Evolutionary conservation across 1,140 invertebrate genomes (phyloP).

Genomic region (Campoletis sonorensis): DNA sequence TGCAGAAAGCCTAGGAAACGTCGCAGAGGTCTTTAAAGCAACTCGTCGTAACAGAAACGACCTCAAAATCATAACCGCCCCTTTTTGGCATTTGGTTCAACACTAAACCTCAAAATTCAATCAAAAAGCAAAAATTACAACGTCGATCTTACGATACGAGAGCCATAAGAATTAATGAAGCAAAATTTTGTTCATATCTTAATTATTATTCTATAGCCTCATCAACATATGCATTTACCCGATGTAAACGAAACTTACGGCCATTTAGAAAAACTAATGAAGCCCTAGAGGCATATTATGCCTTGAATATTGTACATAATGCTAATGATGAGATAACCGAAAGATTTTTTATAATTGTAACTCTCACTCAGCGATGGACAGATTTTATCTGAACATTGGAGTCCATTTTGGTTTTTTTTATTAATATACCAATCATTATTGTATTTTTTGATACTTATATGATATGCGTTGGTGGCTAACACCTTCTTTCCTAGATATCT

Average conservation of each 20-base stretch:
- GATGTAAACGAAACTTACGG: not conserved
- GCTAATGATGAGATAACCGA: too few species aligned
- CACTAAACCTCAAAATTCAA: not conserved
- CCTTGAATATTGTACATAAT: too few species aligned
- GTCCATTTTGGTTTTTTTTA: too few species aligned
- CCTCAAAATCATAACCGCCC: not conserved
- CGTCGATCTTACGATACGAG: not conserved
- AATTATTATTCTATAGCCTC: not conserved
- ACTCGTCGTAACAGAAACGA: not conserved
- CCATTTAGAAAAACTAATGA: not conserved
- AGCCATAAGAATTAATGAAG: not conserved
- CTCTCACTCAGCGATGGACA: too few species aligned
- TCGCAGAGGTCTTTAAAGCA: conserved; percentile 35
- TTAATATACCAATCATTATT: too few species aligned
- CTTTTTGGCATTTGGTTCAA: not conserved
- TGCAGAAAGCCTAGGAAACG: not conserved
- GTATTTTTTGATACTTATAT: too few species aligned
- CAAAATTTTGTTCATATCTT: not conserved
- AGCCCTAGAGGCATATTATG: too few species aligned
- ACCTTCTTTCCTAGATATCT: too few species aligned
- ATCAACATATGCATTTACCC: not conserved
- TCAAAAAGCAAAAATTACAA: not conserved
- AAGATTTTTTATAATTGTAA: too few species aligned
- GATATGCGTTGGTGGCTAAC: too few species aligned
- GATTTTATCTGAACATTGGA: too few species aligned